These are phyloP conservation scores for Muscina levida DNA, from an alignment of 2,888 invertebrate genomes.

Conservation along the genomic window DNA sequence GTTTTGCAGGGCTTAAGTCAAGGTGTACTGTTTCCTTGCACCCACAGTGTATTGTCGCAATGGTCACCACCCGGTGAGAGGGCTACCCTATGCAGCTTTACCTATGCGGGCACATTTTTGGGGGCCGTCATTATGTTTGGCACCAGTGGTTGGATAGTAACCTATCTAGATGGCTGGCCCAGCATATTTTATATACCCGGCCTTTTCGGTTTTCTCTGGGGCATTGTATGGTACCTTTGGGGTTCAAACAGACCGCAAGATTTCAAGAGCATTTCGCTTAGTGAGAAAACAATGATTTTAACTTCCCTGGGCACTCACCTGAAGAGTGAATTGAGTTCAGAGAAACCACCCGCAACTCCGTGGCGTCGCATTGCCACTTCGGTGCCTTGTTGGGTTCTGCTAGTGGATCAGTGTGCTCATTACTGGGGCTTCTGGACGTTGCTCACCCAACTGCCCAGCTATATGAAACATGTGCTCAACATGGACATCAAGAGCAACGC, in stretches of 20 bases:
- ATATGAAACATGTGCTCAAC: conserved; percentile 86
- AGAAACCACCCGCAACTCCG: conserved; percentile 81
- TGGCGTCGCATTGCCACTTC: conserved; percentile 88
- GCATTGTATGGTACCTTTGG: conserved; percentile 82
- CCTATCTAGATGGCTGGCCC: conserved; percentile 87
- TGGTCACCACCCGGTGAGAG: conserved; percentile 87
- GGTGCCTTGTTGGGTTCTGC: conserved; percentile 87
- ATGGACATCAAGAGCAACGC: conserved; percentile 88
- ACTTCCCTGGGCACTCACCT: conserved; percentile 81
- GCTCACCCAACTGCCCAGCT: conserved; percentile 89
- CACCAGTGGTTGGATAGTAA: conserved; percentile 85
- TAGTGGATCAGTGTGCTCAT: conserved; percentile 87
- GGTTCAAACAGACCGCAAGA: conserved; percentile 85
- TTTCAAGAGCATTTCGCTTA: conserved; percentile 82
- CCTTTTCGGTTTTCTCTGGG: conserved; percentile 83
- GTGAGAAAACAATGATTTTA: conserved; percentile 85
- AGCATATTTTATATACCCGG: conserved; percentile 89
- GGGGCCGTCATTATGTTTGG: conserved; percentile 89
- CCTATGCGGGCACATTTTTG: conserved; percentile 87
- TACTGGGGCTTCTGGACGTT: conserved; percentile 91
- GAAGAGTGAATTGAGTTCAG: conserved; percentile 68
- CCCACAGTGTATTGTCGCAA: conserved; percentile 85
- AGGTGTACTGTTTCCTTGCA: conserved; percentile 85
- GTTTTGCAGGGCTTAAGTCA: conserved; percentile 86
- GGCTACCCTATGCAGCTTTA: conserved; percentile 83